phyloP scores from a whole-genome alignment of 2,888 invertebrate species.

The Ophion slaviceki region DNA sequence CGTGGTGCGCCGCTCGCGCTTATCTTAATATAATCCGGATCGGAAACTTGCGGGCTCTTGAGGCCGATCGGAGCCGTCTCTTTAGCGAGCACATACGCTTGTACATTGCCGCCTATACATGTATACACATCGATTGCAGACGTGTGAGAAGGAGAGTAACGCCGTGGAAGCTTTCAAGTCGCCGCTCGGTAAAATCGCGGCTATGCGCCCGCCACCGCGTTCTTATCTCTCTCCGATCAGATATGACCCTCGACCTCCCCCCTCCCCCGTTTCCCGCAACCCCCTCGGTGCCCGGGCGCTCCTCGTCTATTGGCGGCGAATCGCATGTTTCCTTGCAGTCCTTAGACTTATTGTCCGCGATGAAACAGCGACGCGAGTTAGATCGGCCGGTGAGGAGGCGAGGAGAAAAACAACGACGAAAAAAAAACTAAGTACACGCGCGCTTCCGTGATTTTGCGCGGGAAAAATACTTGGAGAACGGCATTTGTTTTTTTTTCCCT shows the following conservation, averaged over 20 bases:
- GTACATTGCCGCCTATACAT: constrained; percentile 1
- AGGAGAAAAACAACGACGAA: constrained; percentile 9
- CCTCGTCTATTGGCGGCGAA: constrained; percentile 78
- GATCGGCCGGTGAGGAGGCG: neutral
- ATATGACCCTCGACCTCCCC: constrained; percentile 73
- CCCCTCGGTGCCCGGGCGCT: constrained; percentile 38
- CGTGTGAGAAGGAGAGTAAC: constrained; percentile 64
- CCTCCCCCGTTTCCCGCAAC: neutral
- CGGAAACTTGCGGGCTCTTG: constrained; percentile 75
- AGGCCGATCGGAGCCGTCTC: constrained; percentile 64
- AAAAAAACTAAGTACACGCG: constrained; percentile 17
- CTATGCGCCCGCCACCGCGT: constrained; percentile 51
- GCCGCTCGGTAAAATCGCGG: constrained; percentile 79
- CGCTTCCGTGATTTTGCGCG: constrained; percentile 38
- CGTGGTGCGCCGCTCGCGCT: constrained; percentile 62
- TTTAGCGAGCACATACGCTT: constrained; percentile 24
- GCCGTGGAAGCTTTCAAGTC: constrained; percentile 73
- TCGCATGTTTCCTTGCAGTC: constrained; percentile 73
- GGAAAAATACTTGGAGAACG: neutral
- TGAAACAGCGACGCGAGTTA: constrained; percentile 14
- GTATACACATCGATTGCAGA: constrained; percentile 29
- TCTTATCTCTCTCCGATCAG: constrained; percentile 77
- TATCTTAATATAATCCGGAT: constrained; percentile 82
- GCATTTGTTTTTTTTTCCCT: neutral
- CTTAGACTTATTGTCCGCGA: constrained; percentile 68